Conservation (phyloP, 2,888 invertebrate genomes). For the Cremastobaeus sp. region DNA sequence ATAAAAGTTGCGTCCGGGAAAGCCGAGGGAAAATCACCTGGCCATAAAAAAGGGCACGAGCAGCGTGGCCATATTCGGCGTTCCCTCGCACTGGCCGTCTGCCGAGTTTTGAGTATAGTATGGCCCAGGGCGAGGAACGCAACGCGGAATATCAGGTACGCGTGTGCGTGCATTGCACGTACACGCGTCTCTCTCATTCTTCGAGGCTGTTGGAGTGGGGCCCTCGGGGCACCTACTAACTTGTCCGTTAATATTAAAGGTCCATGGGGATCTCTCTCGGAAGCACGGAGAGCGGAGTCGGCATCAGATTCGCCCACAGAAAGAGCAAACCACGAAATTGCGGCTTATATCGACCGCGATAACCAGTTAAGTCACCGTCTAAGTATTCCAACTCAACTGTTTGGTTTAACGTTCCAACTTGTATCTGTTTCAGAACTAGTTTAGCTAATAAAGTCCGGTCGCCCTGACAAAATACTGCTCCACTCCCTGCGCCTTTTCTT, state of each 20-base stretch:
- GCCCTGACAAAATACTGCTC: conserved; percentile 38
- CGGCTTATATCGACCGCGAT: conserved; percentile 59
- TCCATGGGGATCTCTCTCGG: conserved; percentile 67
- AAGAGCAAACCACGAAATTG: conserved; percentile 61
- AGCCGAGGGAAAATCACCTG: conserved; percentile 67
- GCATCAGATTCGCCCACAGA: conserved; percentile 53
- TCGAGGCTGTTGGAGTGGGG: conserved; percentile 29
- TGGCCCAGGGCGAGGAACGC: conserved; percentile 52
- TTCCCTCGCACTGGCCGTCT: conserved; percentile 17
- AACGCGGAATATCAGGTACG: conserved; percentile 51
- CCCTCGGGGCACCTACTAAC: conserved; percentile 72
- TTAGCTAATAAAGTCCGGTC: conserved; percentile 56
- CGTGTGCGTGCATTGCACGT: conserved; percentile 32
- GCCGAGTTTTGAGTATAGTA: neutral
- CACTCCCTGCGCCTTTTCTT: neutral
- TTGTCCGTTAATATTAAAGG: conserved; percentile 77
- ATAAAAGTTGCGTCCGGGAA: conserved; percentile 19
- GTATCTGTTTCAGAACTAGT: conserved; percentile 53
- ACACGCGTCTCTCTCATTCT: conserved; percentile 39
- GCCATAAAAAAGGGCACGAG: conserved; percentile 63
- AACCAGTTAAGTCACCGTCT: conserved; percentile 54
- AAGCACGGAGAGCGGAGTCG: conserved; percentile 36
- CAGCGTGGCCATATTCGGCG: conserved; percentile 57
- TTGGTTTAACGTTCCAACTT: conserved; percentile 44
- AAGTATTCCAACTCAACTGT: conserved; percentile 36